A percentile compares a stretch with the other conserved stretches of the same genome.
phyloP scores from a whole-genome alignment of 1,140 invertebrate genomes.

The Tyrophagus putrescentiae region DNA sequence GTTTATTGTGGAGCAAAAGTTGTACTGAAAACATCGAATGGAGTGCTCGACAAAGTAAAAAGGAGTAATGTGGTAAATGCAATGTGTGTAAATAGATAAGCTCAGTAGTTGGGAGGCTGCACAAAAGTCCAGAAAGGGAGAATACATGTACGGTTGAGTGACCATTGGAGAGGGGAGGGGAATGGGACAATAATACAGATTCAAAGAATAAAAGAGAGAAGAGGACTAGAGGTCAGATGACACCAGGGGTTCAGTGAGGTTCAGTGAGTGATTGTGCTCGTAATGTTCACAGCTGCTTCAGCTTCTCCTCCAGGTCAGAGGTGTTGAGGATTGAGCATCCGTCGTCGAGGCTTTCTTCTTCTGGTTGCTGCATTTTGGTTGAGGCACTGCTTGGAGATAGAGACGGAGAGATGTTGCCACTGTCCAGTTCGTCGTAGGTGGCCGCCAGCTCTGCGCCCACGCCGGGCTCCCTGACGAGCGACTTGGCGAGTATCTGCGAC shows the following conservation, averaged over 20 bases:
- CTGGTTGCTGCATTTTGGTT: background rate
- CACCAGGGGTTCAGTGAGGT: background rate
- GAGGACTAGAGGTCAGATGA: background rate
- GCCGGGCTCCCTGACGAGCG: slow-evolving; percentile 58
- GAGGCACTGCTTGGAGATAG: background rate
- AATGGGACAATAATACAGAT: too few relatives aligned
- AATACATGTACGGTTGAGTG: too few relatives aligned
- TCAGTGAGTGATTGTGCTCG: background rate
- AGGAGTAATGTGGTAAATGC: too few relatives aligned
- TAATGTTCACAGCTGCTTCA: background rate
- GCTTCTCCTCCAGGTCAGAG: background rate
- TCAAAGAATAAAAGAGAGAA: too few relatives aligned
- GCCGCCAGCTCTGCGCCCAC: slow-evolving; percentile 57
- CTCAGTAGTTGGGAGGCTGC: too few relatives aligned
- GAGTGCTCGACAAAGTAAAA: too few relatives aligned
- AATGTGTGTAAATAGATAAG: too few relatives aligned
- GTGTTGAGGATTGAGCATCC: background rate
- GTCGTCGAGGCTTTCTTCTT: too few relatives aligned
- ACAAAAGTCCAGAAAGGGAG: too few relatives aligned
- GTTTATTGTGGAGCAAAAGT: too few relatives aligned
- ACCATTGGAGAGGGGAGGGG: too few relatives aligned
- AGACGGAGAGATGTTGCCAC: background rate
- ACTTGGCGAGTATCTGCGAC: slow-evolving; percentile 29
- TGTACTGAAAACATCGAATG: too few relatives aligned
- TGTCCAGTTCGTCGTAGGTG: background rate